Conservation (phyloP, 2,113 vertebrate genomes). For the Gadus macrocephalus region DNA sequence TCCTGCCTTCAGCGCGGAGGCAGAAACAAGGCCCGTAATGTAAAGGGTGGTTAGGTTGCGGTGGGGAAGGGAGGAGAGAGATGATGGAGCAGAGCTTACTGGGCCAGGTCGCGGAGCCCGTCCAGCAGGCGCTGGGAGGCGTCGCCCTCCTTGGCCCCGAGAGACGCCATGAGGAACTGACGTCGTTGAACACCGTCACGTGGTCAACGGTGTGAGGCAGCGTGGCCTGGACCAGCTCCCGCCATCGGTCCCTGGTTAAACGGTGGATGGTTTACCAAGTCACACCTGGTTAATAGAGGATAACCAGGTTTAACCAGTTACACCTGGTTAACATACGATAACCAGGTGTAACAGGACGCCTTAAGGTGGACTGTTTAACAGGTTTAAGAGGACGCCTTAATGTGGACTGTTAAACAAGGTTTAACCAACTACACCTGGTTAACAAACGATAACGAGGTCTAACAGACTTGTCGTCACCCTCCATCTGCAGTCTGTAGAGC, state of each 20-base stretch:
- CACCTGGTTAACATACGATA: too few species aligned
- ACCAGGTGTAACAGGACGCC: background rate
- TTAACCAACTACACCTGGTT: too few species aligned
- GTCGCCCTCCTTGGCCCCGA: constrained; percentile 76
- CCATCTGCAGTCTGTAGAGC: constrained; percentile 89
- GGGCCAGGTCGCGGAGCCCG: constrained; percentile 77
- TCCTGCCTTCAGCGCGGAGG: background rate
- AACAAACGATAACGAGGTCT: background rate
- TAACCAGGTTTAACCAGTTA: too few species aligned
- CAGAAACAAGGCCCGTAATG: constrained; percentile 20
- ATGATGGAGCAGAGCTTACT: constrained; percentile 61
- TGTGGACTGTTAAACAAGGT: too few species aligned
- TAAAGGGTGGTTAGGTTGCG: constrained; percentile 36
- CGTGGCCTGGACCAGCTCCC: constrained; percentile 71
- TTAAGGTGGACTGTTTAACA: too few species aligned
- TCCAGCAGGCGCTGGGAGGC: constrained; percentile 76
- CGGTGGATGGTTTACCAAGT: background rate
- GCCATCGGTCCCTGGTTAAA: constrained; percentile 78
- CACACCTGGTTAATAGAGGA: too few species aligned
- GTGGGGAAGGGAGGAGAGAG: constrained; percentile 13
- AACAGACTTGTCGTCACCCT: constrained; percentile 73
- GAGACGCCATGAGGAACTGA: constrained; percentile 88
- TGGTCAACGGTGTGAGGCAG: constrained; percentile 82
- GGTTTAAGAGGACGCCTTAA: too few species aligned
- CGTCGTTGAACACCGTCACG: constrained; percentile 86